Base-by-base conservation (phyloP, 2,888 invertebrate genomes). In the Philaethria dido region DNA sequence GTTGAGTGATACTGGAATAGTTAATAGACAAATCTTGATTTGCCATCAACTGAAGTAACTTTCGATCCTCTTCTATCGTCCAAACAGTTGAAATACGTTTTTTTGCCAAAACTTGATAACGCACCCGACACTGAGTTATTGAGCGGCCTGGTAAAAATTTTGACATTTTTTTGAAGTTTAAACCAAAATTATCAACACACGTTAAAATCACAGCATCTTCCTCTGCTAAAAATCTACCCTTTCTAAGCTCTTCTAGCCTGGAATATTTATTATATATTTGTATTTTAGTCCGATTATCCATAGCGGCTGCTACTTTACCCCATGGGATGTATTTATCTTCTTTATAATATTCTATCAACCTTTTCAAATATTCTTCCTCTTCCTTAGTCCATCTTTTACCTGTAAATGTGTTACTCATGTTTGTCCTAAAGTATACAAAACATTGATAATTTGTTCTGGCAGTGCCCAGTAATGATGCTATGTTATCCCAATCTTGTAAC, bases 281-380 rank as follows among this genome's bases (percentile, higher is more conserved):
- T 3, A 92, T 87, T 78, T 95, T 95, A 0, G 94, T 94, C 71
- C 95, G 92, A 68, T 94, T 93, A 11, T 93, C 93, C 84, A 96
- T 94, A 60, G 94, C 93, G 25, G 92, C 90, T 0, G 94, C 91
- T 8, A 97, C 94, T 78, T 94, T 94, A 3, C 94, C 93, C 97
- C 97, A 98, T 0, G 96, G 95, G 71, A 97, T 95, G 54, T 93
- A 94, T 68, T 94, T 89, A 18, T 95, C 96, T 64, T 94, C 89
- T 71, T 90, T 94, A 71, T 94, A 94, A 69, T 87, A 87, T n/a
- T 95, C 93, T 0, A 98, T 93, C 1, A 95, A 83, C 64, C 93
- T 89, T 42, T 92, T 78, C 2, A 98, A 87, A 57, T 93, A 92
- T 60, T 93, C 88, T 75, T 97, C 95, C 80, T 98, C 98, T 54